Evolutionary conservation across 1,140 invertebrate species (phyloP).

Genomic region (Lasioglossum baleicum): DNA sequence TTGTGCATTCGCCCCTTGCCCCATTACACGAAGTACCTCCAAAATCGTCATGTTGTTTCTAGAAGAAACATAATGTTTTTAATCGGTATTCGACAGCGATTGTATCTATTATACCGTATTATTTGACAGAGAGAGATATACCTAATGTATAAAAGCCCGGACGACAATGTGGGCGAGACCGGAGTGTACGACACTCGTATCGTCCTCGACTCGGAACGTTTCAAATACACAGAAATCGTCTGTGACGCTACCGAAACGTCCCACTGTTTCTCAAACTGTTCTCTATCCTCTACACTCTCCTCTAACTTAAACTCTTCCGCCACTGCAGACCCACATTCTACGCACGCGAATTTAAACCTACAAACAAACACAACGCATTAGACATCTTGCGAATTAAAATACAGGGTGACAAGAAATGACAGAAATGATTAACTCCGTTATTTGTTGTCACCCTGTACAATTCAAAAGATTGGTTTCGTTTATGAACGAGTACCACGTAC

Average conservation of each 20-base stretch:
- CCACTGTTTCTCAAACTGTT: slow-evolving; percentile 67
- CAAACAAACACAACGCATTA: not conserved
- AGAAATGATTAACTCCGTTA: too few relatives aligned
- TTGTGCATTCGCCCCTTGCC: slow-evolving; percentile 90
- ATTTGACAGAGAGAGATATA: slow-evolving; percentile 30
- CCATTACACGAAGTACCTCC: slow-evolving; percentile 90
- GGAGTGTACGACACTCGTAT: slow-evolving; percentile 76
- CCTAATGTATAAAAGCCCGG: slow-evolving; percentile 77
- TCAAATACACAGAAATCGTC: slow-evolving; percentile 74
- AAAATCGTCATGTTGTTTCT: slow-evolving; percentile 97
- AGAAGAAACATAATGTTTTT: slow-evolving; percentile 36
- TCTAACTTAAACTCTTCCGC: slow-evolving; percentile 76
- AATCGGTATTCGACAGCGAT: not conserved
- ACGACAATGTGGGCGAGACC: slow-evolving; percentile 64
- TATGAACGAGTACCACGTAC: slow-evolving; percentile 56
- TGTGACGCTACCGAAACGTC: slow-evolving; percentile 62
- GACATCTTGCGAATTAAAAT: not conserved
- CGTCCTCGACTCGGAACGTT: slow-evolving; percentile 76
- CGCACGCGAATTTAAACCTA: slow-evolving; percentile 73
- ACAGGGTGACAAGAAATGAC: too few relatives aligned
- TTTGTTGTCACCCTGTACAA: too few relatives aligned
- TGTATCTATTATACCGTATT: too few relatives aligned
- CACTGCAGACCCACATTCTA: slow-evolving; percentile 67
- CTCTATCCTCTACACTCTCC: slow-evolving; percentile 65
- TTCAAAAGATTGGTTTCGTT: not conserved